Evolutionary conservation across 2,888 invertebrate species (phyloP).

Genomic region (Cremastinae sp.): DNA sequence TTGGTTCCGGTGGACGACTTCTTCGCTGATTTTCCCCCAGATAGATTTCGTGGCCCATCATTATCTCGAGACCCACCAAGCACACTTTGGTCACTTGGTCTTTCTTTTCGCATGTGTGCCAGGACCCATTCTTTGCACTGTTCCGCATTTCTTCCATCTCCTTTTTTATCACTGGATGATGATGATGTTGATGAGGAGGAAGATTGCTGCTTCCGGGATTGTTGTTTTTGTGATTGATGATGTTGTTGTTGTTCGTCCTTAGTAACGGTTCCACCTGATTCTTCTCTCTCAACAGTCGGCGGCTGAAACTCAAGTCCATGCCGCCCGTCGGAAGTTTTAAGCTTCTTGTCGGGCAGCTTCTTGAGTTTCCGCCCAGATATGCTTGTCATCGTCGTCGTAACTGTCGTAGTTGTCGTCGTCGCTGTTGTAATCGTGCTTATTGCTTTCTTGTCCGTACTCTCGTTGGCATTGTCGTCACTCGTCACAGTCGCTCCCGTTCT

Average conservation of each 20-base stretch:
- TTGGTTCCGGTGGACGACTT: conserved; percentile 68
- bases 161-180: conserved; percentile 49
- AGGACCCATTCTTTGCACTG: conserved; percentile 54
- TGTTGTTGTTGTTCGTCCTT: conserved; percentile 67
- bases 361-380: conserved; percentile 81
- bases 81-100: conserved; percentile 74
- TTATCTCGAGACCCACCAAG: conserved; percentile 78
- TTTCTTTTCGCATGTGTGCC: conserved; percentile 56
- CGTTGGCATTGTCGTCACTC: conserved; percentile 56
- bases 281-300: conserved; percentile 89
- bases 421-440: conserved; percentile 49
- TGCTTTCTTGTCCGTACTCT: conserved; percentile 64
- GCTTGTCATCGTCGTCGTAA: conserved; percentile 68
- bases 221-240: conserved; percentile 41
- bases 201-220: conserved; percentile 43
- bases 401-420: conserved; percentile 67
- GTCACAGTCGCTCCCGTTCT: conserved; percentile 48
- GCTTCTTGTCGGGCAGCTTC: conserved; percentile 90
- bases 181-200: conserved; percentile 41
- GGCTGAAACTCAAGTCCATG: conserved; percentile 87
- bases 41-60: conserved; percentile 79
- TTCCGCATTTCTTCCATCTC: conserved; percentile 51
- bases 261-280: conserved; percentile 81
- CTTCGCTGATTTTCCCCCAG: conserved; percentile 77
- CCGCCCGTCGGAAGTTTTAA: conserved; percentile 91